Evolutionary conservation across 2,797 vertebrate genomes (phyloP).

Genomic region (Taeniopygia guttata): DNA sequence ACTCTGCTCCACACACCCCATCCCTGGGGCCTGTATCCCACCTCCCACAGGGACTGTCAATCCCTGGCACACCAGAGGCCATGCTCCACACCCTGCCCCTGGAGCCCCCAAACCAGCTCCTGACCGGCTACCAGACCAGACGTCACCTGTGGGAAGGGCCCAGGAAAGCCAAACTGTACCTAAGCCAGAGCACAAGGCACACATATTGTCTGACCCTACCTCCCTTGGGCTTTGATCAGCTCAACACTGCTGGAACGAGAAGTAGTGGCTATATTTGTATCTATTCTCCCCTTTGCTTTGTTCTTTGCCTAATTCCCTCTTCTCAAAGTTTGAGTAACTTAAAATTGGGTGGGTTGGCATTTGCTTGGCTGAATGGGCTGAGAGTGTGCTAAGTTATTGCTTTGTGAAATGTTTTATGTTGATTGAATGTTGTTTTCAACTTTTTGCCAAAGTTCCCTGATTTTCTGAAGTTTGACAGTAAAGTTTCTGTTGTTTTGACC

Average conservation of each 20-base stretch:
- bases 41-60: not conserved
- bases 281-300: not conserved
- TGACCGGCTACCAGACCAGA: not conserved
- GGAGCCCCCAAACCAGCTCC: not conserved
- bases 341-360: fast-evolving
- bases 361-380: not conserved
- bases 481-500: not conserved
- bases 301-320: not conserved
- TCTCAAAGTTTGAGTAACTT: not conserved
- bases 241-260: not conserved
- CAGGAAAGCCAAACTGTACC: not conserved
- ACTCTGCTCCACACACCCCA: not conserved
- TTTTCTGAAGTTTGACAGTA: not conserved
- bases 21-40: not conserved
- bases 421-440: not conserved
- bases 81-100: not conserved
- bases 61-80: not conserved
- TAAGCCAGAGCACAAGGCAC: not conserved
- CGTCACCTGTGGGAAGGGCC: not conserved
- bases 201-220: not conserved
- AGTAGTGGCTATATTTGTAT: not conserved
- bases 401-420: not conserved
- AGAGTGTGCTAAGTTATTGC: not conserved
- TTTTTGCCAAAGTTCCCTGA: not conserved
- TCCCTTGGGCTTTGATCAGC: not conserved